Base-by-base conservation (phyloP, 2,888 invertebrate species). In the Philereme vetulata region DNA sequence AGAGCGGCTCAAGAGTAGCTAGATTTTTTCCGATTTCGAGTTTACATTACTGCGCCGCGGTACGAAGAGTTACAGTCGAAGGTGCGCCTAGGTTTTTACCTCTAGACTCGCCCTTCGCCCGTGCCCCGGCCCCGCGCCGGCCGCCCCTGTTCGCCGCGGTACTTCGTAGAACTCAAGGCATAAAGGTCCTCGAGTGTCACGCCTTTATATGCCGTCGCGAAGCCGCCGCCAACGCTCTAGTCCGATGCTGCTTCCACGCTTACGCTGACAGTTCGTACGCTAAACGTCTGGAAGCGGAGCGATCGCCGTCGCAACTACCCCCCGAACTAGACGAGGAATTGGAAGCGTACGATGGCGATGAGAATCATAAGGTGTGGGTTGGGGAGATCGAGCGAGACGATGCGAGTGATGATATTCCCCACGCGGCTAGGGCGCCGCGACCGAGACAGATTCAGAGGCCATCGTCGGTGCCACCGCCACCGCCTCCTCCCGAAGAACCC, bases 171-270 rank as follows among this genome's bases (percentile, higher is more conserved):
- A 99, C 98, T 49, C 96, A 97, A 51, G 99, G 99, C 55, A 98
- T 99, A 74, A 99, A 99, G 90, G 98, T 98, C 58, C 94, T 99
- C 66, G 99, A 99, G 92, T 99, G 99, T 92, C 99, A 99, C 92
- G 98, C 98, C 67, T 99, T 99, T 89, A 98, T 99, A 79, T 98
- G 98, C 90, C 97, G 98, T 75, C 95, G 98, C 60, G 98, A 98
- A 86, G 97, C 98, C 82, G 99, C 99, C 49, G 99, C 99, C 66
- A 98, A 99, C 88, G 99, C 99, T 73, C 94, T 99, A 80, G 99
- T 99, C 67, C 94, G 98, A 75, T 98, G 98, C 88, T 98, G 98
- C 90, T 99, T 99, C 90, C 98, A 98, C 91, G 98, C 98, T 51
- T 99, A 98, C 88, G 98, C 98, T 0, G 98, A 98, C 86, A 97